Percentiles rank a stretch among this genome's conserved stretches.
phyloP scores from a whole-genome alignment of 2,888 invertebrate genomes.

The Darwinula stevensoni region DNA sequence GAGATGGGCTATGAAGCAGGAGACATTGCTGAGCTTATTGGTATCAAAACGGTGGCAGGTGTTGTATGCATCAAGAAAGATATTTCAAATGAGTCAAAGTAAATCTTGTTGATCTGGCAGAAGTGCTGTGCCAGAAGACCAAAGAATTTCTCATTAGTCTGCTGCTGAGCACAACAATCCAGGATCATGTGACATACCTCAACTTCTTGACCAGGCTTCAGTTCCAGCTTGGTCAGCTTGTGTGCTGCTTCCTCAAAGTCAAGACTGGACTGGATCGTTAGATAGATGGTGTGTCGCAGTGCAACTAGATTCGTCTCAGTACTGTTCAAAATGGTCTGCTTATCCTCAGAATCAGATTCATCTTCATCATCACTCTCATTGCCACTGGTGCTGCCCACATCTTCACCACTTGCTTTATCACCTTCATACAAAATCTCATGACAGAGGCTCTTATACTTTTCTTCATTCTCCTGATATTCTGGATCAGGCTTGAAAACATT shows the following conservation, averaged over 20 bases:
- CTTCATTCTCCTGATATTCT: constrained; percentile 70
- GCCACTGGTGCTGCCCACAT: no score
- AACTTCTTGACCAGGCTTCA: constrained; percentile 84
- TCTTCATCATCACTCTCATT: constrained; percentile 27
- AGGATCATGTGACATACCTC: constrained; percentile 96
- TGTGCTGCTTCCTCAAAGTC: constrained; percentile 98
- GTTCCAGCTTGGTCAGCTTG: constrained; percentile 84
- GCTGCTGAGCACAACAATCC: constrained; percentile 94
- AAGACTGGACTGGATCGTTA: constrained; percentile 91
- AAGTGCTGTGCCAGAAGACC: constrained; percentile 76
- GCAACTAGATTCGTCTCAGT: constrained; percentile 90
- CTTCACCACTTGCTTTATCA: constrained; percentile 11
- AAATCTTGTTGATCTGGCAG: constrained; percentile 73
- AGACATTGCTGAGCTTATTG: constrained; percentile 77
- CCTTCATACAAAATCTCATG: constrained; percentile 37
- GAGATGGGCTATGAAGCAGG: constrained; percentile 87
- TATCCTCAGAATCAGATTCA: constrained; percentile 15
- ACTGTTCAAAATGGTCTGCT: constrained; percentile 43
- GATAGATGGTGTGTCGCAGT: constrained; percentile 70
- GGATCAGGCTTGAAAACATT: constrained; percentile 91
- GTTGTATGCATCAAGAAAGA: constrained; percentile 77
- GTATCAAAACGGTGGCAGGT: constrained; percentile 58
- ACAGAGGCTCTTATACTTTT: constrained; percentile 65
- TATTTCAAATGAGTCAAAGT: constrained; percentile 77
- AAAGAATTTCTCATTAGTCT: constrained; percentile 95